Percentiles rank a stretch among this genome's conserved stretches.
Conservation (phyloP, 2,888 invertebrate genomes). For the Zaprionus lineosus region DNA sequence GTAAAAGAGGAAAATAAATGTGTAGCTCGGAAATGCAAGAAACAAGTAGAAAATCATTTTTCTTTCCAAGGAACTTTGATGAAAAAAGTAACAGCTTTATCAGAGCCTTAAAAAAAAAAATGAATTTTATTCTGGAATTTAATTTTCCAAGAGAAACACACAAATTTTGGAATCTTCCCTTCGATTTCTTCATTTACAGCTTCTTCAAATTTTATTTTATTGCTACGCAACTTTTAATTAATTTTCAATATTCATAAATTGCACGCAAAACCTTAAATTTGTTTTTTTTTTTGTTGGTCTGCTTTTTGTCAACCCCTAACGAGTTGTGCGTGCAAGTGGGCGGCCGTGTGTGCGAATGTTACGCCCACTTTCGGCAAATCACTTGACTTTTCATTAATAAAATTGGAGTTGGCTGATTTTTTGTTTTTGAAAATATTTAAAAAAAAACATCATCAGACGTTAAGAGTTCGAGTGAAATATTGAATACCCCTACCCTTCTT, state of each 20-base stretch:
- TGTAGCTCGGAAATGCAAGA: no score
- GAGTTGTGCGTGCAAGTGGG: conserved; percentile 39
- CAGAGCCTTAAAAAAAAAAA: no score
- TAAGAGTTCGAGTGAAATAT: conserved; percentile 39
- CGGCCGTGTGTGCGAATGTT: conserved; percentile 35
- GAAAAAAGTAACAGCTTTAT: no score
- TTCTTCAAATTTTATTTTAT: background rate
- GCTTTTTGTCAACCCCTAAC: conserved; percentile 55
- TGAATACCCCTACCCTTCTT: conserved; percentile 10
- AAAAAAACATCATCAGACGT: conserved; percentile 29
- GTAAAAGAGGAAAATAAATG: no score
- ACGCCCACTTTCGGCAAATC: conserved; percentile 66
- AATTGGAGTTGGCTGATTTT: conserved; percentile 58
- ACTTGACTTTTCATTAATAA: conserved; percentile 75
- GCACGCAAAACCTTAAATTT: conserved; percentile 39
- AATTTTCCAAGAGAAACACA: no score
- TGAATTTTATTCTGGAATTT: no score
- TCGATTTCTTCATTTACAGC: background rate
- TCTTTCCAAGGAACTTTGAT: no score
- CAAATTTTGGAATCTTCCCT: background rate
- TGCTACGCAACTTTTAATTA: conserved; percentile 1
- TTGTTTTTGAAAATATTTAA: conserved; percentile 24
- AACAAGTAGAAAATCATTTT: no score
- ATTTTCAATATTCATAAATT: conserved; percentile 46
- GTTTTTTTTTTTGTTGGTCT: background rate